Evolutionary conservation across 2,888 invertebrate species (phyloP), one percentile per base, ranked within the genome.

Genomic region (Sarcophaga subvicina): DNA sequence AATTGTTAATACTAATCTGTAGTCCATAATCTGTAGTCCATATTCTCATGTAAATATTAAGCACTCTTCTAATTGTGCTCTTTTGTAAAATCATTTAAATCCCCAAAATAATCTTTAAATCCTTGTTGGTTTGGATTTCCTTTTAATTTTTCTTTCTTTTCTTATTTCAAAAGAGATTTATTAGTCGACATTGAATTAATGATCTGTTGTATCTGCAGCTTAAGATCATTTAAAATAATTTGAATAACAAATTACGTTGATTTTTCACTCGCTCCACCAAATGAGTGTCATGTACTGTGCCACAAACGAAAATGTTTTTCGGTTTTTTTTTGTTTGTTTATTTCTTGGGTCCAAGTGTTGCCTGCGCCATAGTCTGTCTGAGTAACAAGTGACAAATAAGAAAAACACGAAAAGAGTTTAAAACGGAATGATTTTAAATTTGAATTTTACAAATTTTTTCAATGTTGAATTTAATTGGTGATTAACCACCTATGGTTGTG

Each of bases 401-500:
- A 71, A 78, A 79, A 84, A 82, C 83, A 84, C 73, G 86, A 90
- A 88, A 90, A 87, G 83, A 85, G 88, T 84, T 77, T 79, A 70
- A 88, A 83, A 81, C 87, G 89, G 79, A 84, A 84, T 88, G 83
- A 88, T 87, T 88, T 88, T 88, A 88, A 89, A 62, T 62, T 83
- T 83, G 66, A 83, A 77, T 77, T 90, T 90, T 90, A 92, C 92
- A 92, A 92, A 92, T 92, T 92, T 91, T 89, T 90, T 89, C 90
- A 90, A 91, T 92, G 92, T 92, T 90, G 90, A 88, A 91, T 91
- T 92, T 92, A 92, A 92, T 92, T 92, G 92, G 91, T 91, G 92
- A 92, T 92, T 92, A 92, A 91, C 91, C 91, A 91, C 92, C 92
- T 92, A 91, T 90, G 91, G 91, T 89, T 4, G 27, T 10, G 90